Conservation (phyloP, 2,797 vertebrate genomes). For the Remorina albescens region DNA sequence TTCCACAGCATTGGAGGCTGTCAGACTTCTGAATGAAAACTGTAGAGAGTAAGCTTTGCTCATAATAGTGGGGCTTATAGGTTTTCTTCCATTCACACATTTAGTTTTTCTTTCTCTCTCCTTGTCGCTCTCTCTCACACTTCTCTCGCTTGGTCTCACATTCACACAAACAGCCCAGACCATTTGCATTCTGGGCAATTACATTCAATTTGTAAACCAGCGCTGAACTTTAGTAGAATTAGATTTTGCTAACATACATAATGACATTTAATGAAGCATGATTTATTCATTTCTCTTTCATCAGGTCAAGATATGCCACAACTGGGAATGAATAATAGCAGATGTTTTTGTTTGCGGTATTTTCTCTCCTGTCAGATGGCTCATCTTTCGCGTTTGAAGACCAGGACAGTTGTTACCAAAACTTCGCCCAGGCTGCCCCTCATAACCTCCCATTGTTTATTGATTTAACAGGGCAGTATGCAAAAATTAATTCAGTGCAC, state of each 20-base stretch:
- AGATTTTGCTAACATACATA: conserved; percentile 80
- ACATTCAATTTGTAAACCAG: conserved; percentile 81
- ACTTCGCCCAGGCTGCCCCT: conserved; percentile 7
- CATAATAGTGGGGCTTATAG: conserved; percentile 60
- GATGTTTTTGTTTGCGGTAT: conserved; percentile 66
- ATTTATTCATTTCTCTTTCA: conserved; percentile 82
- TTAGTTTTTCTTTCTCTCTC: conserved; percentile 42
- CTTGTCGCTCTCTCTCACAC: conserved; percentile 17
- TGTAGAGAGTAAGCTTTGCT: conserved; percentile 53
- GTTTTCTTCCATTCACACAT: conserved; percentile 43
- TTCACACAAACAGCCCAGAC: conserved; percentile 61
- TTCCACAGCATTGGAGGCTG: conserved; percentile 58
- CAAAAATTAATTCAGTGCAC: conserved; percentile 34
- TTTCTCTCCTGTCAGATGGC: conserved; percentile 36
- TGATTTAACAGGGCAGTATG: conserved; percentile 38
- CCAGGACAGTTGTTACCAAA: conserved; percentile 15
- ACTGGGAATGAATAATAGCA: conserved; percentile 73
- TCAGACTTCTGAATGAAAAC: conserved; percentile 70
- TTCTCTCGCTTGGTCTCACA: conserved; percentile 56
- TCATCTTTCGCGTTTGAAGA: conserved; percentile 18
- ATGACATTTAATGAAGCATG: conserved; percentile 82
- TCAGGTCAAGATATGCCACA: conserved; percentile 75
- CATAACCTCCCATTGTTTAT: conserved; percentile 34
- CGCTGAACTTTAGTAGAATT: conserved; percentile 82
- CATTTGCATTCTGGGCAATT: conserved; percentile 83